Percentiles rank a stretch among this genome's conserved stretches.
These are phyloP conservation scores for Dicrurus megarhynchus DNA, from an alignment of 2,113 vertebrate species.

Conservation along the genomic window DNA sequence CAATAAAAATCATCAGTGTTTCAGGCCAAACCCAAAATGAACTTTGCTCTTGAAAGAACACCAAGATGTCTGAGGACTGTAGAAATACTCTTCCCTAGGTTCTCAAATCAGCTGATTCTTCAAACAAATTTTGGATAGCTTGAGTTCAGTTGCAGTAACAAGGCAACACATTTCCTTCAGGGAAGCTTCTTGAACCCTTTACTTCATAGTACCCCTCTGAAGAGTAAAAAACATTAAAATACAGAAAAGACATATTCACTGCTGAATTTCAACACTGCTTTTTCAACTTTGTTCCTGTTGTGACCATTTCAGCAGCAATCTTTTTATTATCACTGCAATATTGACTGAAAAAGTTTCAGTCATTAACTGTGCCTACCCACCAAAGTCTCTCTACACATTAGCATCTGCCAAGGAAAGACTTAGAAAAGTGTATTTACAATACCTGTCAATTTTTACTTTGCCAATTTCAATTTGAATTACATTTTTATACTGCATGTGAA, in stretches of 20 bases:
- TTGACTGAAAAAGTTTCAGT: fast-evolving
- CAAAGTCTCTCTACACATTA: background rate
- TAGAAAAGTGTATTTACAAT: background rate
- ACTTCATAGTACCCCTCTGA: background rate
- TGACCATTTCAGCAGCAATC: background rate
- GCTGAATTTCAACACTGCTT: fast-evolving
- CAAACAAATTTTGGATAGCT: background rate
- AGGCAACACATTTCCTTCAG: background rate
- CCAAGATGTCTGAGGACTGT: background rate
- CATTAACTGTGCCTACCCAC: background rate
- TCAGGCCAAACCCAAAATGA: background rate
- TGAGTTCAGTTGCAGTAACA: background rate
- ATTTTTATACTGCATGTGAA: background rate
- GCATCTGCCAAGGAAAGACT: background rate
- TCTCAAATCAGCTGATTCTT: background rate
- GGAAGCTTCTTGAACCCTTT: background rate
- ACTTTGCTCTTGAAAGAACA: background rate
- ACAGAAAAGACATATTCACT: fast-evolving
- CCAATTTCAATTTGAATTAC: background rate
- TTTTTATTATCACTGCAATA: background rate
- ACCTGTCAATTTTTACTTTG: background rate
- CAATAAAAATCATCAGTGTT: background rate
- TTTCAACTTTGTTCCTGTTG: background rate
- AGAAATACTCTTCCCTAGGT: background rate
- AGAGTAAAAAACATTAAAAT: background rate